Base-by-base conservation (phyloP, 2,888 invertebrate species). In the Agrilus mali region DNA sequence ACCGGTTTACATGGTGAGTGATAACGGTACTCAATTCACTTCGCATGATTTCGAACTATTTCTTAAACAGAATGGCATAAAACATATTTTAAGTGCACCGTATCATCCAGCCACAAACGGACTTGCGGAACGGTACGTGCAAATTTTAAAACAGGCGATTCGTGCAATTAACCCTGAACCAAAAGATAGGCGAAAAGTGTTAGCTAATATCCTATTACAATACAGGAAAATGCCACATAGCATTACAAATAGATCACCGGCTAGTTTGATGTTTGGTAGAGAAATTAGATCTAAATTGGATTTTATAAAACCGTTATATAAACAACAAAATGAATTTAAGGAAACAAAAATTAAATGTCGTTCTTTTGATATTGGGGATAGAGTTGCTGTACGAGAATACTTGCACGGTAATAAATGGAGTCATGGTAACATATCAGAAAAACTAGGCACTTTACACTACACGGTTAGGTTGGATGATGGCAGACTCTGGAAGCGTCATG, bases 1-100 rank as follows among this genome's bases (percentile, higher is more conserved):
- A 12, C 56, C 56, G 13, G 46, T 46, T 12, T 34, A 22, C 3
- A 37, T 57, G 3, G 53, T 56, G 12, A 53, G 53, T 1, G 57
- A 55, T 43, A 57, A 57, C 35, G 55, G 54, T 13, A 45, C 49
- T 2, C 42, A 47, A 17, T 56, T 56, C 45, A 48, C 47, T n/a
- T 55, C 54, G 17, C 38, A 46, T 15, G 50, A 56, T 45, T 48
- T 48, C 22, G 16, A 42, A 45, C 12, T 14, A 13, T 51, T 50
- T 33, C 17, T 47, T 13, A 40, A 38, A 38, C 16, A 2, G 14
- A 48, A 47, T 33, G 46, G 46, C 13, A 46, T 50, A 13, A 27
- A 16, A 33, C 42, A 50, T 20, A 46, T 42, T 38, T 33, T 40
- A 20, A 37, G 31, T 13, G 47, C 49, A 34, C 47, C 47, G 8